A percentile compares a stretch with the other conserved stretches of the same genome.
Conservation (phyloP, 1,140 invertebrate species). For the Liolophura sinensis region DNA sequence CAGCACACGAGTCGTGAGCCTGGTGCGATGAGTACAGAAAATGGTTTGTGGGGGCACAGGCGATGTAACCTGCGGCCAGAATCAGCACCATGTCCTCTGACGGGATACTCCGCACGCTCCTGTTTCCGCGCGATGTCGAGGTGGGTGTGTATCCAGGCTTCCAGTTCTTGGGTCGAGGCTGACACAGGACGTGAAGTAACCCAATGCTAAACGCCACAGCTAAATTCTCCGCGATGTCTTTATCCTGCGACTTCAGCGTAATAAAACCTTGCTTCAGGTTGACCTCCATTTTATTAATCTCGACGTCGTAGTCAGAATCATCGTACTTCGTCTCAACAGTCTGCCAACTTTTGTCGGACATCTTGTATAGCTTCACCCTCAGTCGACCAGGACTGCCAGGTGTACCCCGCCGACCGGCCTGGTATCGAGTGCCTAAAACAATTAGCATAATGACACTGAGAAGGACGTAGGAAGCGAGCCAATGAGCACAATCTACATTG, state of each 20-base stretch:
- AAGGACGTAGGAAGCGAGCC: too few species aligned
- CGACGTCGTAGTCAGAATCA: slow-evolving; percentile 11
- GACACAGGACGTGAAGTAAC: slow-evolving; percentile 16
- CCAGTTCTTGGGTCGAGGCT: slow-evolving; percentile 9
- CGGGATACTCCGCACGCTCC: slow-evolving; percentile 22
- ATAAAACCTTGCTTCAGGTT: slow-evolving; percentile 17
- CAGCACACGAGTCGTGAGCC: too few species aligned
- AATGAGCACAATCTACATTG: too few species aligned
- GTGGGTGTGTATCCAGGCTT: slow-evolving; percentile 9
- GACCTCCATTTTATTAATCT: slow-evolving; percentile 14
- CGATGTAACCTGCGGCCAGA: slow-evolving; percentile 41
- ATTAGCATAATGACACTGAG: too few species aligned
- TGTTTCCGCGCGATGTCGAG: slow-evolving; percentile 4
- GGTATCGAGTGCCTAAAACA: too few species aligned
- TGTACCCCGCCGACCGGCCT: slow-evolving; percentile 29
- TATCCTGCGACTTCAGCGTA: too few species aligned
- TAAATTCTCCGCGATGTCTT: slow-evolving; percentile 10
- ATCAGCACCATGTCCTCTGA: slow-evolving; percentile 44
- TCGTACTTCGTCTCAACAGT: slow-evolving; percentile 20
- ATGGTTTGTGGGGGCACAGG: slow-evolving; percentile 49
- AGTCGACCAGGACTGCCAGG: slow-evolving; percentile 41
- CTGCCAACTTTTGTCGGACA: slow-evolving; percentile 25
- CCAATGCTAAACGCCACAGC: slow-evolving; percentile 11
- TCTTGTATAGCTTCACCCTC: slow-evolving; percentile 35
- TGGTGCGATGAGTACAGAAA: slow-evolving; percentile 8